Base-by-base conservation (phyloP, 1,140 invertebrate genomes). In the Hestina assimilis region DNA sequence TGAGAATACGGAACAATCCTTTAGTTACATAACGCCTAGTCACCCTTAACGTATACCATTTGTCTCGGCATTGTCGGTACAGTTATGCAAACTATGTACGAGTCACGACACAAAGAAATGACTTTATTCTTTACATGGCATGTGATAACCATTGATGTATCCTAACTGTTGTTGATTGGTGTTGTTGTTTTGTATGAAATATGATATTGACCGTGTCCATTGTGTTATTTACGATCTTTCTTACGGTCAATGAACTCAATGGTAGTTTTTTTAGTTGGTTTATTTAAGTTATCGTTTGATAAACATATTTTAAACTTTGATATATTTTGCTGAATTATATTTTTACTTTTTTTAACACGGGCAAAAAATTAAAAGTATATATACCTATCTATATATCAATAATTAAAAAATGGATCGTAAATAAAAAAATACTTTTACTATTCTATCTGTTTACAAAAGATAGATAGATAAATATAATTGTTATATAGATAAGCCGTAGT, bases 61-160 rank as follows among this genome's bases (percentile, higher is more conserved):
- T 47, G 29, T 33, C 45, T 21, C 29, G 29, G 8, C 7, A 23
- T 23, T 47, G 28, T 47, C 9, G 14, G 29, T 47, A 47, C 45
- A 33, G 29, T 47, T 47, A 47, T 33, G 45, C 17, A 47, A 47
- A n/a, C 29, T 46, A 8, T 35, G 5, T 38, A 8, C 14, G 14
- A 38, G 15, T 1, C n/a, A n/a, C n/a, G 12, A 35, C 6, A 47
- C 43, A 47, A 47, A 11, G 28, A 47, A 47, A 47, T 47, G 26
- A 29, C 43, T 31, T 33, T 35, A 35, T 35, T 35, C 12, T 4
- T 35, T 35, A 14, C n/a, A n/a, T 35, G 14, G 8, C 31, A 47
- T 24, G 12, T 21, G 17, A 9, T 20, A 8, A 15, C 28, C 14
- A 47, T 43, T 43, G 24, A 28, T 28, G 3, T 15, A 35, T 35